A percentile compares a stretch with the other conserved stretches of the same genome.
These are phyloP conservation scores for Drosophila rellima DNA, from an alignment of 2,888 invertebrate species.

Conservation along the genomic window DNA sequence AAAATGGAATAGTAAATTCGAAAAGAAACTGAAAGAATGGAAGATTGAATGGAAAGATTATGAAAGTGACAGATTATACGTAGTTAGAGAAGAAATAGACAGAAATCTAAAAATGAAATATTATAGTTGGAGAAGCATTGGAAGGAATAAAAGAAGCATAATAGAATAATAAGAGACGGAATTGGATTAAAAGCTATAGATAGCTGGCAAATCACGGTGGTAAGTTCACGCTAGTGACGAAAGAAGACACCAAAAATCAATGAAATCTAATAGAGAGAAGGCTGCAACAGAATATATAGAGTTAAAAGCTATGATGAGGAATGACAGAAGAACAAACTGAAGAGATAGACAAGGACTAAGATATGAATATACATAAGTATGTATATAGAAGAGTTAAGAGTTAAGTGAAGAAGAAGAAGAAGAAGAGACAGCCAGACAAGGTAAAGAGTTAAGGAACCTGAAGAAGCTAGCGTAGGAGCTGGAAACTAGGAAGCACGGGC, in stretches of 20 bases:
- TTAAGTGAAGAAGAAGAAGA: not conserved
- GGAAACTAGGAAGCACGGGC: not conserved
- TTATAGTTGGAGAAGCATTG: not conserved
- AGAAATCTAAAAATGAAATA: not conserved
- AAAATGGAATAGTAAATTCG: not conserved
- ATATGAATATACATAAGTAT: not conserved
- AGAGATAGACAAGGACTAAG: not conserved
- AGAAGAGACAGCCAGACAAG: constrained; percentile 16
- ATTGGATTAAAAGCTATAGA: no score
- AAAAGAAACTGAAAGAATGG: not conserved
- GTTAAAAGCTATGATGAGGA: not conserved
- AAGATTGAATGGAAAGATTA: no score
- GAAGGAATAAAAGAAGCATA: no score
- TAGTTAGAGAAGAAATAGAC: not conserved
- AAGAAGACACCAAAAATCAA: no score
- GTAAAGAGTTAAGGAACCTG: constrained; percentile 24
- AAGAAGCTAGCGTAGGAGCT: constrained; percentile 23
- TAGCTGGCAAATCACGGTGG: no score
- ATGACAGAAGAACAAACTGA: not conserved
- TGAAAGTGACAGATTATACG: not conserved
- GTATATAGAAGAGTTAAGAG: not conserved
- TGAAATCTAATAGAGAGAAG: no score
- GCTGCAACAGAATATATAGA: no score
- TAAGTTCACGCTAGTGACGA: no score
- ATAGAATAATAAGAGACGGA: no score